A percentile compares a stretch with the other conserved stretches of the same genome.
phyloP scores from a whole-genome alignment of 2,888 invertebrate genomes.

The Hydrotaea cyrtoneurina region DNA sequence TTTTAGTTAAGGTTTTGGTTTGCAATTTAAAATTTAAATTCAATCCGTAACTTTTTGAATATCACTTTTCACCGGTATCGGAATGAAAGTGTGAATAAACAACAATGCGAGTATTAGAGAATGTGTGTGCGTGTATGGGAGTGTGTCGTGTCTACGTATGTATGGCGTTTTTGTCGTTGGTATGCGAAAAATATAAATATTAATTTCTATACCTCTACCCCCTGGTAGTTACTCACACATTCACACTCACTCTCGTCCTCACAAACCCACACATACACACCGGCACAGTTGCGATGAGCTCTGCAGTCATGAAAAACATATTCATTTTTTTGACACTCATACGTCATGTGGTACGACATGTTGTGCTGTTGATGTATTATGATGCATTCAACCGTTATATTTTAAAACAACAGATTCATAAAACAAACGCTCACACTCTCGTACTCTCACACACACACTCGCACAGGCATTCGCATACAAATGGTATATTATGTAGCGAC shows the following conservation, averaged over 20 bases:
- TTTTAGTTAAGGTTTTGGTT: too few species aligned
- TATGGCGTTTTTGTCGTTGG: too few species aligned
- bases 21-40: too few species aligned
- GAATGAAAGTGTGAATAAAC: too few species aligned
- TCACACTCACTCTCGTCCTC: background rate
- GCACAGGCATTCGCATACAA: background rate
- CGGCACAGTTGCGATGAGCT: too few species aligned
- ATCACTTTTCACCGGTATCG: too few species aligned
- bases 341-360: conserved; percentile 49
- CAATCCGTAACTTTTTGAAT: too few species aligned
- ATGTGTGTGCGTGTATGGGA: background rate
- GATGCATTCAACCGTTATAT: conserved; percentile 36
- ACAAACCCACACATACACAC: background rate
- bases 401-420: conserved; percentile 19
- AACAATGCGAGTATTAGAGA: background rate
- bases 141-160: too few species aligned
- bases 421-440: conserved; percentile 6
- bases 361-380: conserved; percentile 31
- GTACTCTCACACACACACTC: background rate
- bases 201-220: background rate
- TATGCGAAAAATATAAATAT: background rate
- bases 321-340: conserved; percentile 34
- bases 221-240: background rate
- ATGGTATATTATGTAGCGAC: too few species aligned
- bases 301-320: background rate